Conservation (phyloP, 2,888 invertebrate genomes). For the Zonitis immaculata region DNA sequence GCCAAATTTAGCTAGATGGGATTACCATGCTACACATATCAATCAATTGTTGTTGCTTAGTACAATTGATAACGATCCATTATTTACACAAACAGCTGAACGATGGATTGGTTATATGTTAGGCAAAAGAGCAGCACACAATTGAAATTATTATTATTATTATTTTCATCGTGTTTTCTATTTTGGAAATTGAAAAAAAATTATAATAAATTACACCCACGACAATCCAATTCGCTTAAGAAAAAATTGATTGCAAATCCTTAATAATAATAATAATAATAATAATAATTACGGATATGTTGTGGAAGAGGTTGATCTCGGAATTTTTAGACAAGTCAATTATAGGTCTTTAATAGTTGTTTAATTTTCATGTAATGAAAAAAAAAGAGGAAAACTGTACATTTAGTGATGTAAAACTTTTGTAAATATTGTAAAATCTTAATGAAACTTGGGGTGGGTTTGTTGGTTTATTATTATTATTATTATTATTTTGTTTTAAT, state of each 20-base stretch:
- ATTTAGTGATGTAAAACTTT: neutral
- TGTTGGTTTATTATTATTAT: neutral
- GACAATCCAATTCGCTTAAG: neutral
- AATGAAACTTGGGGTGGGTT: neutral
- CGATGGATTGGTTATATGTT: constrained; percentile 95
- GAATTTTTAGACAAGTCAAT: neutral
- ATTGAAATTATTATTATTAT: constrained; percentile 54
- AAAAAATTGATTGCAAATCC: neutral
- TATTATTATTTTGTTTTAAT: too few species aligned
- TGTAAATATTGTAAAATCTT: neutral
- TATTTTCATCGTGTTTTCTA: neutral
- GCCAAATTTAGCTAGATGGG: constrained; percentile 96
- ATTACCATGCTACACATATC: constrained; percentile 97
- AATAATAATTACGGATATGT: neutral
- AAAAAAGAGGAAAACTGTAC: neutral
- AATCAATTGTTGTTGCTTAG: constrained; percentile 88
- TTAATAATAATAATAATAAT: neutral
- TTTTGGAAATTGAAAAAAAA: neutral
- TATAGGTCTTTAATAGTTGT: neutral
- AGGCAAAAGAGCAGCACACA: constrained; percentile 91
- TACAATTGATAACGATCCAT: constrained; percentile 77
- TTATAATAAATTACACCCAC: neutral
- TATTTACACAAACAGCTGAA: constrained; percentile 78
- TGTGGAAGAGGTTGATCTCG: neutral
- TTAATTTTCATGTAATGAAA: neutral